These are phyloP conservation scores for Bombus impatiens DNA, from an alignment of 1,140 invertebrate species.

Conservation along the genomic window DNA sequence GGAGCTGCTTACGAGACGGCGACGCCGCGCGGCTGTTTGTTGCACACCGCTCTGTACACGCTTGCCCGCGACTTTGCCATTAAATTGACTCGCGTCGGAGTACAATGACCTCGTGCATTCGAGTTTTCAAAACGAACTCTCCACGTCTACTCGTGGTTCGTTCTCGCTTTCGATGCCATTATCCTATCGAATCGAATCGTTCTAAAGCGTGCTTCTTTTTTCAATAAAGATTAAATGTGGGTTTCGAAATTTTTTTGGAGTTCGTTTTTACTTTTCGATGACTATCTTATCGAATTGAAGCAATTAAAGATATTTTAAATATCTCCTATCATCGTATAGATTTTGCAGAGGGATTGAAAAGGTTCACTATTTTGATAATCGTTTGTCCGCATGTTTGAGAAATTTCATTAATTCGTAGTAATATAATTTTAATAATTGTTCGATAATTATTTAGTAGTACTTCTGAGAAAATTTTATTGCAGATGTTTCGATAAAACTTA, in stretches of 20 bases:
- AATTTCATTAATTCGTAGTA: too few relatives aligned
- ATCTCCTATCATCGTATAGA: too few relatives aligned
- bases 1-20: constrained; percentile 55
- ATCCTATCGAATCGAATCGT: not conserved
- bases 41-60: constrained; percentile 17
- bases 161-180: not conserved
- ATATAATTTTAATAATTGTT: not conserved
- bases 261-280: too few relatives aligned
- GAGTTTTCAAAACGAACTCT: constrained; percentile 40
- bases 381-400: too few relatives aligned
- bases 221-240: too few relatives aligned
- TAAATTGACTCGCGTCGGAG: constrained; percentile 53
- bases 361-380: too few relatives aligned
- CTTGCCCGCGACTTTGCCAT: constrained; percentile 45
- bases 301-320: too few relatives aligned
- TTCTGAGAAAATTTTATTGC: not conserved
- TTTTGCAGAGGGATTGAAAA: too few relatives aligned
- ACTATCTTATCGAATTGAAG: too few relatives aligned
- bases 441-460: not conserved
- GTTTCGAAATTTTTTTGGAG: too few relatives aligned
- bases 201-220: not conserved
- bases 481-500: not conserved
- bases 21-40: constrained; percentile 39
- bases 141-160: not conserved
- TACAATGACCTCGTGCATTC: constrained; percentile 42